These are phyloP conservation scores for Limosa lapponica DNA, from an alignment of 2,797 vertebrate genomes.

Conservation along the genomic window DNA sequence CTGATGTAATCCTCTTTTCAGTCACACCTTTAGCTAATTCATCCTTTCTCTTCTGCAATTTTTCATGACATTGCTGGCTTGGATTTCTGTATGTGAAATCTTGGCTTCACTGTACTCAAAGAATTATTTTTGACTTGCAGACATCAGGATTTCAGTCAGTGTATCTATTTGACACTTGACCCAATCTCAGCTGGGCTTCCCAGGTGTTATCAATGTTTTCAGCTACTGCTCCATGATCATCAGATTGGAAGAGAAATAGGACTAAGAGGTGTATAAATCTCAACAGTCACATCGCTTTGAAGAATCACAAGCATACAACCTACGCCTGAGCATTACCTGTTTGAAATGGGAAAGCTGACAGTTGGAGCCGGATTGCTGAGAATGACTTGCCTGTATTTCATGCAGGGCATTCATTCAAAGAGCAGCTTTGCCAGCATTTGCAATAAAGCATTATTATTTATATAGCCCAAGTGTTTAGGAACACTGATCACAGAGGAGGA, in stretches of 20 bases:
- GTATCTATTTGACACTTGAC: background rate
- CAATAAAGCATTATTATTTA: background rate
- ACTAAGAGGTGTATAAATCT: background rate
- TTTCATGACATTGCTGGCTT: background rate
- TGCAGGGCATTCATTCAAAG: background rate
- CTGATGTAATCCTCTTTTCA: background rate
- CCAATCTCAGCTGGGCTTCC: background rate
- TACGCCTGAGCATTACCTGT: background rate
- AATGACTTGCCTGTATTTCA: background rate
- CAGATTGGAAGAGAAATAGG: background rate
- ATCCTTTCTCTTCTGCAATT: background rate
- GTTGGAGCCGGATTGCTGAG: background rate
- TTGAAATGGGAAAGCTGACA: background rate
- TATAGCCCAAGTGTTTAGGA: background rate
- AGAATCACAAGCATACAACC: background rate
- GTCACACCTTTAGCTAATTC: background rate
- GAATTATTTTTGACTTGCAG: background rate
- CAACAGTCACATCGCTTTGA: background rate
- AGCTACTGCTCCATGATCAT: background rate
- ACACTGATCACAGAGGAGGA: background rate
- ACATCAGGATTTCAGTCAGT: background rate
- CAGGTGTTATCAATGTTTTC: background rate
- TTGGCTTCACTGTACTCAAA: background rate
- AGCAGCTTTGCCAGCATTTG: background rate
- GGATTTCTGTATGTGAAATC: background rate